These are phyloP conservation scores for Melinaea menophilus DNA, from an alignment of 2,888 invertebrate genomes.

Conservation along the genomic window DNA sequence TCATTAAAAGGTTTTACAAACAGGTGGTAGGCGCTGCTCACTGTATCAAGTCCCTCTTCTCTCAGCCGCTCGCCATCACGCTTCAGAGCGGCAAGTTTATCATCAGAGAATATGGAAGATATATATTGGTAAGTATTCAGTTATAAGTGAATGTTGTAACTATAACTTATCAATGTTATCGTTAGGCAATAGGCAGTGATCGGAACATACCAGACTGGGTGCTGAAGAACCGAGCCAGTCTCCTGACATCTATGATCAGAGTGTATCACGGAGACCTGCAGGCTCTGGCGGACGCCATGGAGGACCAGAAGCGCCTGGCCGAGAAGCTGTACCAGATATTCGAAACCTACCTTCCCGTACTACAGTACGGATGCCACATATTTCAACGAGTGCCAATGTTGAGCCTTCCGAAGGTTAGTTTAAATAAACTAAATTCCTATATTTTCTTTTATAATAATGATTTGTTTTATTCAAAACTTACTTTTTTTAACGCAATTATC, in stretches of 20 bases:
- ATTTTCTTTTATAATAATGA: no score
- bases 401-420: constrained; percentile 85
- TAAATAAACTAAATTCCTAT: background rate
- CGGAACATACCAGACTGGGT: constrained; percentile 90
- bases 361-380: constrained; percentile 89
- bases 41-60: constrained; percentile 87
- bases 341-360: constrained; percentile 91
- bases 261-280: constrained; percentile 92
- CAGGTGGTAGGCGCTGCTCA: constrained; percentile 92
- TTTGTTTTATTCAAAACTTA: no score
- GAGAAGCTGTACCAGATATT: constrained; percentile 91
- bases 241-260: constrained; percentile 85
- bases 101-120: constrained; percentile 88
- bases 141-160: background rate
- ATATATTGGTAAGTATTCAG: constrained; percentile 83
- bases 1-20: background rate
- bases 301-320: constrained; percentile 65
- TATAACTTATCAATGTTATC: background rate
- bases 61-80: constrained; percentile 86
- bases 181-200: constrained; percentile 91
- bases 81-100: constrained; percentile 94
- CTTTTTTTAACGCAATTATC: background rate
- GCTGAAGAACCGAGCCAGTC: constrained; percentile 86
- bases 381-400: constrained; percentile 90
- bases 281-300: constrained; percentile 80